Evolutionary conservation across 2,888 invertebrate species (phyloP).

Genomic region (Therioaphis trifolii): DNA sequence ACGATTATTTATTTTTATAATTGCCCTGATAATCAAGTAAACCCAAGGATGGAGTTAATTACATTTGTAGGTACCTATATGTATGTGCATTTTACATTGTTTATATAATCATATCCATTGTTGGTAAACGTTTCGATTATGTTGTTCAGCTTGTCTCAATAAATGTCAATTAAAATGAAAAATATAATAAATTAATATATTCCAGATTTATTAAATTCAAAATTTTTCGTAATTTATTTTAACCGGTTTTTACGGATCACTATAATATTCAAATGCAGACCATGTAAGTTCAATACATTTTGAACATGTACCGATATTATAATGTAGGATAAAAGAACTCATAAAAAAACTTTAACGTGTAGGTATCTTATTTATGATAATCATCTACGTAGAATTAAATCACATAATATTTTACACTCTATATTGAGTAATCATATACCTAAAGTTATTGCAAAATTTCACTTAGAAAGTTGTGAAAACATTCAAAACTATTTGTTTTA

Average conservation of each 20-base stretch:
- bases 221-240: not conserved
- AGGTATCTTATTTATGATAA: slow-evolving; percentile 39
- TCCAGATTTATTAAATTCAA: not conserved
- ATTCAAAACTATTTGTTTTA: slow-evolving; percentile 43
- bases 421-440: slow-evolving; percentile 40
- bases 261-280: not conserved
- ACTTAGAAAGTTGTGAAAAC: slow-evolving; percentile 49
- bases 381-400: slow-evolving; percentile 49
- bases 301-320: slow-evolving; percentile 13
- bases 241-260: slow-evolving; percentile 9
- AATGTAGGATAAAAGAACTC: slow-evolving; percentile 8
- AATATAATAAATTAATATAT: not conserved
- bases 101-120: too few relatives aligned
- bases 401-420: slow-evolving; percentile 48
- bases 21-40: too few relatives aligned
- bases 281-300: slow-evolving; percentile 24
- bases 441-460: slow-evolving; percentile 46
- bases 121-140: not conserved
- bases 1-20: too few relatives aligned
- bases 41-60: too few relatives aligned
- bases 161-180: not conserved
- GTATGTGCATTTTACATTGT: too few relatives aligned
- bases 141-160: not conserved
- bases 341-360: slow-evolving; percentile 29
- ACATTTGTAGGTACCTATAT: too few relatives aligned